Evolutionary conservation across 2,113 vertebrate genomes (phyloP).

Genomic region (Alexandromys fortis): DNA sequence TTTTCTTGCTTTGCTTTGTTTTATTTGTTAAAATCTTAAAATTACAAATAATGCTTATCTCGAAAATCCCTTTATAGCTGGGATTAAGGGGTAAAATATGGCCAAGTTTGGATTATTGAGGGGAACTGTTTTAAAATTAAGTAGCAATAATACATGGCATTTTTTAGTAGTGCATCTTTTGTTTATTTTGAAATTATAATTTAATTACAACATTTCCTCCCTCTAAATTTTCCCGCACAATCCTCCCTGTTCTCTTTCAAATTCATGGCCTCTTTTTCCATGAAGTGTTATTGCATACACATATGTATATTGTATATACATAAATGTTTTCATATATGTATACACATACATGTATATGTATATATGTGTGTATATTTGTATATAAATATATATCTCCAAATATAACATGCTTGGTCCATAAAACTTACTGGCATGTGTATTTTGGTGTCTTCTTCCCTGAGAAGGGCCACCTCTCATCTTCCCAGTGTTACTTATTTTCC

Average conservation of each 20-base stretch:
- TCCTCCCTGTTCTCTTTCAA: neutral
- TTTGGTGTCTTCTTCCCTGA: neutral
- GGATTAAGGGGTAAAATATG: neutral
- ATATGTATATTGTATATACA: neutral
- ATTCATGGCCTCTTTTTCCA: neutral
- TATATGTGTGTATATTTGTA: neutral
- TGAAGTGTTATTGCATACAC: neutral
- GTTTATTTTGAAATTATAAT: neutral
- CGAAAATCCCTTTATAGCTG: neutral
- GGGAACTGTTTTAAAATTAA: neutral
- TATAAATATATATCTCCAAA: neutral
- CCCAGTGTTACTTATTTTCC: neutral
- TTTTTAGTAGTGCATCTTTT: neutral
- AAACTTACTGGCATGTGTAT: neutral
- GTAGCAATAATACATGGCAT: neutral
- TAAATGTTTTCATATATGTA: neutral
- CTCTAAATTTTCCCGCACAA: too few relatives aligned
- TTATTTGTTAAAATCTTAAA: conserved; percentile 11
- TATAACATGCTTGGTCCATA: neutral
- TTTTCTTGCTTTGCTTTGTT: neutral
- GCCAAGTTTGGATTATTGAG: neutral
- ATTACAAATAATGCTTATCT: neutral
- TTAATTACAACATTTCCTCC: neutral
- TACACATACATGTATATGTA: neutral
- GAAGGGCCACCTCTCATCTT: neutral